These are phyloP conservation scores for Cerastoderma edule DNA, from an alignment of 2,888 invertebrate species.

Conservation along the genomic window DNA sequence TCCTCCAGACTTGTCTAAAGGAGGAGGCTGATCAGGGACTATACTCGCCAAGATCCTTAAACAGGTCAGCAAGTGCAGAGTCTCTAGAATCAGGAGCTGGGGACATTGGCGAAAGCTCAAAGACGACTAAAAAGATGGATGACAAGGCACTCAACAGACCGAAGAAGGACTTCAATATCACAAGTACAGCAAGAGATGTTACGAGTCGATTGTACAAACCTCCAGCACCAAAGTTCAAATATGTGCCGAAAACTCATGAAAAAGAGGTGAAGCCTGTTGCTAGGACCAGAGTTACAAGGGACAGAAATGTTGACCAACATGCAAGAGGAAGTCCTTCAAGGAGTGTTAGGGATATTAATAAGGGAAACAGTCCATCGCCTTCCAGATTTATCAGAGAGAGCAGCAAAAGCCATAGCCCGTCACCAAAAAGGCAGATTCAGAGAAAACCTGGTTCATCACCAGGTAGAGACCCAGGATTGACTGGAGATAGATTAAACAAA, in stretches of 20 bases:
- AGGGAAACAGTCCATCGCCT: slow-evolving; percentile 42
- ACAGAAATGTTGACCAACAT: slow-evolving; percentile 30
- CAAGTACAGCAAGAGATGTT: slow-evolving; percentile 61
- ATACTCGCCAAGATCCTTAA: slow-evolving; percentile 32
- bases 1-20: slow-evolving; percentile 8
- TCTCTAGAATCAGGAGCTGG: slow-evolving; percentile 26
- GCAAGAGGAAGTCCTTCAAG: slow-evolving; percentile 37
- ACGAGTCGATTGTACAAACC: slow-evolving; percentile 72
- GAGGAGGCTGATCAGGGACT: slow-evolving; percentile 6
- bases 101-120: slow-evolving; percentile 2
- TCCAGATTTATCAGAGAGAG: slow-evolving; percentile 33
- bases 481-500: not conserved
- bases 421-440: slow-evolving; percentile 36
- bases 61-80: slow-evolving; percentile 54
- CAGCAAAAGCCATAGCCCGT: slow-evolving; percentile 41
- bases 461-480: slow-evolving; percentile 19
- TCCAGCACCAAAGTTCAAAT: slow-evolving; percentile 66
- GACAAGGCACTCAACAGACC: slow-evolving; percentile 14
- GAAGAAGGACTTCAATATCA: slow-evolving; percentile 38
- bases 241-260: slow-evolving; percentile 62
- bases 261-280: slow-evolving; percentile 45
- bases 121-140: slow-evolving; percentile 19
- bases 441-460: slow-evolving; percentile 40
- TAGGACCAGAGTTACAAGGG: slow-evolving; percentile 35
- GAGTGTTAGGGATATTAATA: too few relatives aligned